Base-by-base conservation (phyloP, 2,113 vertebrate genomes). In the Candoia aspera region DNA sequence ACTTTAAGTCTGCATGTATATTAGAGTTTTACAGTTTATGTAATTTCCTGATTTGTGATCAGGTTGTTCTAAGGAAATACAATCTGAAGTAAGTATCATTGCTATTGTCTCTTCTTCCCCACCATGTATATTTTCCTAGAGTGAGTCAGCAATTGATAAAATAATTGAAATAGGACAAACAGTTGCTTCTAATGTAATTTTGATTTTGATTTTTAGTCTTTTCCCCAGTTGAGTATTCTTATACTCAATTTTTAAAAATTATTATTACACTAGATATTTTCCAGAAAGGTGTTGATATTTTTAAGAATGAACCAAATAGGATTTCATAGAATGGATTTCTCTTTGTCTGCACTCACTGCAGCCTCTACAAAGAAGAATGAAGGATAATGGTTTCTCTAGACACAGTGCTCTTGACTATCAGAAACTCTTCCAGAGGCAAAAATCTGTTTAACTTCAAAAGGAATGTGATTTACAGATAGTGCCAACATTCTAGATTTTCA, bases 121-220 rank as follows among this genome's bases (percentile, higher is more conserved):
- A 37, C 42, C 62, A 88, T 88, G 33, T 83, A 55, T 83, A 59
- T 88, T 83, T 92, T 86, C 29, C 49, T 24, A 62, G 2, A 92
- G 57, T 58, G 68, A 92, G 87, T 84, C 87, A 92, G 86, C 91
- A 92, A 59, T 87, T 92, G 87, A 79, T 89, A 84, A 58, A 92
- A 84, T 92, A 84, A 84, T 46, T 84, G 87, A 89, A 84, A 33
- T 84, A 55, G 58, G 58, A 49, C 12, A 92, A 89, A 29, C 24
- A 62, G 17, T 89, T 92, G 37, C 79, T 88, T 37, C 8, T 84
- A 73, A 59, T 60, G 79, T 62, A 54, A n/a, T 88, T 42, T 60
- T 88, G 10, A 49, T 46, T 59, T 84, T 54, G 9, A 62, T 46
- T 88, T 59, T 3, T 23, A 29, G n/a, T 24, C 13, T 49, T 58